Evolutionary conservation across 2,797 vertebrate genomes (phyloP).

Genomic region (Sitta carolinensis): DNA sequence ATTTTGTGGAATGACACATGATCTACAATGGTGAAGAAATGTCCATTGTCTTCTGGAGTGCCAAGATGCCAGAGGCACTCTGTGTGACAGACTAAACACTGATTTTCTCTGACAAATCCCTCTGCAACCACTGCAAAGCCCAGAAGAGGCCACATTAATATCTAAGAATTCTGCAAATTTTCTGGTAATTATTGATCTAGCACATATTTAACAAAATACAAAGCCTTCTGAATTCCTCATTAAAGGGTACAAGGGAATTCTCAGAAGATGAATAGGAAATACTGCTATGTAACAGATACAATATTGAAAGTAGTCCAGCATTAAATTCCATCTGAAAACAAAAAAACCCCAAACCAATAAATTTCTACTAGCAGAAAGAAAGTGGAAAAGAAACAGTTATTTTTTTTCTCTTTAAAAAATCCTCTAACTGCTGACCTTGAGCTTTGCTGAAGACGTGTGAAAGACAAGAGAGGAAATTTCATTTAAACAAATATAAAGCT

Average conservation of each 20-base stretch:
- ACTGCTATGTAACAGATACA: background rate
- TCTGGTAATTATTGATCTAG: background rate
- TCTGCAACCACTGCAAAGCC: background rate
- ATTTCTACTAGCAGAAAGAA: background rate
- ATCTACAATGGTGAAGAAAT: background rate
- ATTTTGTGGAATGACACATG: background rate
- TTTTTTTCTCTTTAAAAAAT: background rate
- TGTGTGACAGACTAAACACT: background rate
- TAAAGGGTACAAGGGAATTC: background rate
- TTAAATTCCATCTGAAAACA: background rate
- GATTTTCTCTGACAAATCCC: conserved; percentile 12
- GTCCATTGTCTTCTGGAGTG: background rate
- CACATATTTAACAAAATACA: background rate
- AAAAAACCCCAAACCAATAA: background rate
- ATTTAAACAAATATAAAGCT: conserved; percentile 39
- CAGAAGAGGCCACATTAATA: background rate
- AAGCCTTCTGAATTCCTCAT: background rate
- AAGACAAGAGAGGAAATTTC: conserved; percentile 25
- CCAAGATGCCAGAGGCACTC: background rate
- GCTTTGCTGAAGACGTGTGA: background rate
- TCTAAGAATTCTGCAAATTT: background rate
- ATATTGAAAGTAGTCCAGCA: background rate
- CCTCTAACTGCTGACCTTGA: conserved; percentile 9
- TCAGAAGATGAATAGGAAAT: background rate
- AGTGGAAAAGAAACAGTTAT: background rate